Conservation (phyloP, 2,113 vertebrate genomes). For the Vanacampus margaritifer region DNA sequence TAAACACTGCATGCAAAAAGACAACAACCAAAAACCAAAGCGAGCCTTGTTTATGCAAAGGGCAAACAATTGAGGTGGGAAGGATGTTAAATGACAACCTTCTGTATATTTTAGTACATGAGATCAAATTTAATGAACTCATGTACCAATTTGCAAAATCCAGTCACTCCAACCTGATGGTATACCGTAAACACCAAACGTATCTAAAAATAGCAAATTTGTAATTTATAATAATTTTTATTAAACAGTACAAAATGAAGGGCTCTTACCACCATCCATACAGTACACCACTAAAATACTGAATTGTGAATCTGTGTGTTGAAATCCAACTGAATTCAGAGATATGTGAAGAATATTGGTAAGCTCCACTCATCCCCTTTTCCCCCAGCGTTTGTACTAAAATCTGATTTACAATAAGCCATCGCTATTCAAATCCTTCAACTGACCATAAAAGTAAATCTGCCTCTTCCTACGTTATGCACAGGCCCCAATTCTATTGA, state of each 20-base stretch:
- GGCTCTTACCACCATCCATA: neutral
- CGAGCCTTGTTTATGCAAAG: neutral
- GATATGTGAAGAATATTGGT: neutral
- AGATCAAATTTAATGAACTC: neutral
- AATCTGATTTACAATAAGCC: neutral
- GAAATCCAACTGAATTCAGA: neutral
- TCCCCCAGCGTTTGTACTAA: neutral
- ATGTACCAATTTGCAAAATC: neutral
- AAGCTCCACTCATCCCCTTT: neutral
- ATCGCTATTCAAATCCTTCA: neutral
- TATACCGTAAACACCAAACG: no score
- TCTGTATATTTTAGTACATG: neutral
- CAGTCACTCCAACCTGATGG: neutral
- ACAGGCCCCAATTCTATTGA: slow-evolving; percentile 45
- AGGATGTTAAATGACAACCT: neutral
- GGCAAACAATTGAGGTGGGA: neutral
- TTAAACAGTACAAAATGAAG: neutral
- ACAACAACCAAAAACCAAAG: neutral
- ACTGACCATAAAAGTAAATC: neutral
- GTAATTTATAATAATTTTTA: neutral
- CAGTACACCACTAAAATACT: neutral
- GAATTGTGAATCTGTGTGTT: neutral
- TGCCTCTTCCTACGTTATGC: slow-evolving; percentile 25
- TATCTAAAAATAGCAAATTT: neutral
- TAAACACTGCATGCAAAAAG: neutral